phyloP scores from a whole-genome alignment of 2,888 invertebrate genomes.

The Apamea sordens region DNA sequence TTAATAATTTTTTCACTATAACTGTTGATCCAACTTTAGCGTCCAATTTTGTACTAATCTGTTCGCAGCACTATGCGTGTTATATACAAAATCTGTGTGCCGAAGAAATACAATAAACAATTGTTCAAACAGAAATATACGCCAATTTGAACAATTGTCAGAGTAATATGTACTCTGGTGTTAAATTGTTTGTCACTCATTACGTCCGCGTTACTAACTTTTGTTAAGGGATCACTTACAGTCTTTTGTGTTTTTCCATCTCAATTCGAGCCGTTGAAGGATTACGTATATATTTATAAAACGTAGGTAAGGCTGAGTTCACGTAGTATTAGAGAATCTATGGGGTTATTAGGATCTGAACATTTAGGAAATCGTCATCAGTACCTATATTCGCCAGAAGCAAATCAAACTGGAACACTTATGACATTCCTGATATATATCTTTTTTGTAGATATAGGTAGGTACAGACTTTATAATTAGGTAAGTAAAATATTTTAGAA shows the following conservation, averaged over 20 bases:
- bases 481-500: neutral
- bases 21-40: slow-evolving; percentile 5
- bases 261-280: slow-evolving; percentile 17
- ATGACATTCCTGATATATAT: neutral
- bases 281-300: neutral
- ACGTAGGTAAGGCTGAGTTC: slow-evolving; percentile 19
- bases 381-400: no score
- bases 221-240: slow-evolving; percentile 49
- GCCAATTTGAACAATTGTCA: slow-evolving; percentile 50
- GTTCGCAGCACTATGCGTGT: neutral
- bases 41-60: slow-evolving; percentile 37
- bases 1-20: neutral
- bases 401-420: neutral
- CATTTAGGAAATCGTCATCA: neutral
- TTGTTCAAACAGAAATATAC: slow-evolving; percentile 34
- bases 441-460: neutral
- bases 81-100: slow-evolving; percentile 53
- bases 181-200: slow-evolving; percentile 36
- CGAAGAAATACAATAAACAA: slow-evolving; percentile 19
- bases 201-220: slow-evolving; percentile 15
- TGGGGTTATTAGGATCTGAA: neutral
- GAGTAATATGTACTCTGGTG: slow-evolving; percentile 32
- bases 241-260: slow-evolving; percentile 22
- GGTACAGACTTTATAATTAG: neutral
- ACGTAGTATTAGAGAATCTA: neutral